Evolutionary conservation across 2,113 vertebrate genomes (phyloP), one percentile per base, ranked within the genome.

Genomic region (Gnathonemus longibarbis): DNA sequence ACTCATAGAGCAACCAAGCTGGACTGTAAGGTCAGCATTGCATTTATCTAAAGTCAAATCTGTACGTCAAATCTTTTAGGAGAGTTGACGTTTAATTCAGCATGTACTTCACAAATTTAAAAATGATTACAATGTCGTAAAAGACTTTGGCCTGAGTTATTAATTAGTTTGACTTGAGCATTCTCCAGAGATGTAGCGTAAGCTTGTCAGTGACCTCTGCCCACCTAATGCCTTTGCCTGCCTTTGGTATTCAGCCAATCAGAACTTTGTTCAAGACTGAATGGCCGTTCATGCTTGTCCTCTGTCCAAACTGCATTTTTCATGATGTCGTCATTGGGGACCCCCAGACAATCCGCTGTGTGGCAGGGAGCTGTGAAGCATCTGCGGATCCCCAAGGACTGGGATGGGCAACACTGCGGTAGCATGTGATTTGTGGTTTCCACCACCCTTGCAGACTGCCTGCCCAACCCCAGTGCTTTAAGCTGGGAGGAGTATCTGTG

Each of bases 381-480:
- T 66, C 1, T 66, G 62, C n/a, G 24, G 56, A 58, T 9, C n/a
- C n/a, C 62, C 62, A 70, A 31, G 62, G 3, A 70, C 62, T 13
- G n/a, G 8, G 27, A 0, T 31, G 62, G 62, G n/a, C 3, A 31
- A 31, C 27, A 31, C 27, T 9, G 21, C 7, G 2, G 21, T 62
- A 70, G 0, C 58, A 66, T 15, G 4, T 70, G 62, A 70, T 13
- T 70, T 8, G 13, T 35, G 46, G 17, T 90, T 66, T 90, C 2
- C 35, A 21, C 49, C 0, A 86, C 1, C 5, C 15, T 53, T 49
- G 0, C 91, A 97, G 97, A 89, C 53, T 96, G 95, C 92, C 93
- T 97, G 91, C 97, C 97, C 0, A 93, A 92, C 35, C 94, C 93
- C 0, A 91, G 31, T 0, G 6, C 46, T 21, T 91, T 97, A 92